phyloP scores from a whole-genome alignment of 2,888 invertebrate genomes.

The Mythimna lalbum region DNA sequence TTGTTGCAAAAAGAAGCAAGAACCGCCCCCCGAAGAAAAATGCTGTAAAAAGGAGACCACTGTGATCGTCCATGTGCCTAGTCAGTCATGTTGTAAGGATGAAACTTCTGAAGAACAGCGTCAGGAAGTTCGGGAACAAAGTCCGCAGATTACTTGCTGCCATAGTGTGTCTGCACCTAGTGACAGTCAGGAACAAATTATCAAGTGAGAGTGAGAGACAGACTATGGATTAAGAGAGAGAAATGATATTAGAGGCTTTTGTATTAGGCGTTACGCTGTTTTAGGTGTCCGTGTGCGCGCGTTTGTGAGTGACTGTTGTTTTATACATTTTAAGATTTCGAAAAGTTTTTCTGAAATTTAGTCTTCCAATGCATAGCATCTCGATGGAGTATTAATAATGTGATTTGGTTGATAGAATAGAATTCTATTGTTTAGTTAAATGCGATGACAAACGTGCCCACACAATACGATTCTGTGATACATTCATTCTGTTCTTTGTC shows the following conservation, averaged over 20 bases:
- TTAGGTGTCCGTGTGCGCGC: conserved; percentile 45
- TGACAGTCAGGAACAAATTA: conserved; percentile 85
- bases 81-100: conserved; percentile 62
- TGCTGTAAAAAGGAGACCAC: conserved; percentile 69
- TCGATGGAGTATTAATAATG: conserved; percentile 7
- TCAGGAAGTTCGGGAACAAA: conserved; percentile 75
- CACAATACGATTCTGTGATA: conserved; percentile 52
- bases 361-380: conserved; percentile 31
- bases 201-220: conserved; percentile 67
- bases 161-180: conserved; percentile 73
- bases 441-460: conserved; percentile 37
- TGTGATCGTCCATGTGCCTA: conserved; percentile 62
- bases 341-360: neutral
- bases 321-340: conserved; percentile 1
- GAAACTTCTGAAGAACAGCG: conserved; percentile 60
- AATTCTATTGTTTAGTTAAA: conserved; percentile 8
- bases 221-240: neutral
- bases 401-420: neutral
- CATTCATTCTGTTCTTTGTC: conserved; percentile 37
- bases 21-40: conserved; percentile 73
- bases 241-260: conserved; percentile 43
- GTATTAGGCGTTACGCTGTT: conserved; percentile 42
- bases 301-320: conserved; percentile 23
- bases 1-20: conserved; percentile 81
- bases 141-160: conserved; percentile 84